Evolutionary conservation across 2,797 vertebrate genomes (phyloP), one percentile per base, ranked within the genome.

Genomic region (Thunnus albacares): DNA sequence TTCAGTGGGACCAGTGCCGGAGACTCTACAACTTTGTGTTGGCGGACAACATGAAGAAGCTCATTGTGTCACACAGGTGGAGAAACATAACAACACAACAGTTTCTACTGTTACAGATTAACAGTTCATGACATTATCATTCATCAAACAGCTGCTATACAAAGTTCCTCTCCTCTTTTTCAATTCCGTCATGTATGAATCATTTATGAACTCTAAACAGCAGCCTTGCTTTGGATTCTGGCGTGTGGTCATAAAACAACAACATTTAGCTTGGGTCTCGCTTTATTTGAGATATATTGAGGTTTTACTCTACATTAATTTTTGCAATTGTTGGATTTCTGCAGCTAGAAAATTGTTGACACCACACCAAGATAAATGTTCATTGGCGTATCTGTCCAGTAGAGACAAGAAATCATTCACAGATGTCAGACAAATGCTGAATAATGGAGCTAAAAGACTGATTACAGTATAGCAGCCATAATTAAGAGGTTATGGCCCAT

Each of bases 1-100:
- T 97, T 79, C 97, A 98, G 76, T 99, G 98, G 98, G 97, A 98
- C 84, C 97, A 97, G 52, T 98, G 97, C 38, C 95, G 98, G 56
- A 96, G 98, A 65, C 93, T 99, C 78, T 99, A 99, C 93, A 99
- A 99, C 94, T 99, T 99, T 85, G 92, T 98, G 53, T 94, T 99
- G 96, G 98, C 98, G 0, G 96, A 96, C 87, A 98, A 97, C 89
- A 97, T 99, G 97, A 99, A 98, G 95, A 98, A 97, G 90, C 97
- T 99, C 72, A 98, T 99, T 88, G 95, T 98, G 70, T 96, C 96
- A 1, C 98, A 99, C 95, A 98, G 97, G 98, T 99, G 88, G 4
- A 58, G 49, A 65, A 49, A 64, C 59, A 66, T 22, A 56, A 24
- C 35, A 35, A 33, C 24, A 9, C 18, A 20, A 49, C 18, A 20